A percentile compares a stretch with the other conserved stretches of the same genome.
These are phyloP conservation scores for Portevinia maculata DNA, from an alignment of 2,888 invertebrate species.

Conservation along the genomic window DNA sequence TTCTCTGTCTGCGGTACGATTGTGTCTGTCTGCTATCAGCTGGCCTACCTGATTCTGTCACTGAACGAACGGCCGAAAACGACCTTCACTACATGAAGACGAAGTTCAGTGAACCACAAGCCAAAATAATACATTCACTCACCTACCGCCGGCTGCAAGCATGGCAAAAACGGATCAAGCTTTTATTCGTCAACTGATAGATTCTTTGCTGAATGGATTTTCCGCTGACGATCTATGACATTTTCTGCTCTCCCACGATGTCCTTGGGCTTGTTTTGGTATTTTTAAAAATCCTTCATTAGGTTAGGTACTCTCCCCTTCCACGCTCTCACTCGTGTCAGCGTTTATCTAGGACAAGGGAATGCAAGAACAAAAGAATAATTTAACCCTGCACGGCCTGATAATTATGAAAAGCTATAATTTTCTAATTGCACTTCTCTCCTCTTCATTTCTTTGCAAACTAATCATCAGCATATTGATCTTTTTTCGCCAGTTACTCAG, in stretches of 20 bases:
- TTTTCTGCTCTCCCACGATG: slow-evolving; percentile 41
- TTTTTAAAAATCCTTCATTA: slow-evolving; percentile 35
- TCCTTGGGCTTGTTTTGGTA: slow-evolving; percentile 53
- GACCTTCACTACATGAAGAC: slow-evolving; percentile 69
- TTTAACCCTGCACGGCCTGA: slow-evolving; percentile 16
- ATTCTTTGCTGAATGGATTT: background rate
- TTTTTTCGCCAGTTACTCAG: slow-evolving; percentile 17
- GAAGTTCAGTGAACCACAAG: slow-evolving; percentile 66
- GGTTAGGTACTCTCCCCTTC: no score
- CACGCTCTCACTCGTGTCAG: background rate
- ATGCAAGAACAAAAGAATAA: slow-evolving; percentile 10
- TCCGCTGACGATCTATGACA: slow-evolving; percentile 24
- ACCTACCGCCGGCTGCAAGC: background rate
- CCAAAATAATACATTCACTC: no score
- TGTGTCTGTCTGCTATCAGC: slow-evolving; percentile 41
- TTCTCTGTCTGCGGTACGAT: background rate
- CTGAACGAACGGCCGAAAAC: slow-evolving; percentile 32
- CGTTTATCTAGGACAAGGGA: slow-evolving; percentile 60
- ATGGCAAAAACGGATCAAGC: background rate
- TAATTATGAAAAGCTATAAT: slow-evolving; percentile 33
- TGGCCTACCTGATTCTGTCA: slow-evolving; percentile 30
- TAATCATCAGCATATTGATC: slow-evolving; percentile 24
- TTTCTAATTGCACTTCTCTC: slow-evolving; percentile 58
- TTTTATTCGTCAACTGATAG: slow-evolving; percentile 10
- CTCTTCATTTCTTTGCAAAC: slow-evolving; percentile 15